These are phyloP conservation scores for Calcarius ornatus DNA, from an alignment of 2,113 vertebrate genomes.

Conservation along the genomic window DNA sequence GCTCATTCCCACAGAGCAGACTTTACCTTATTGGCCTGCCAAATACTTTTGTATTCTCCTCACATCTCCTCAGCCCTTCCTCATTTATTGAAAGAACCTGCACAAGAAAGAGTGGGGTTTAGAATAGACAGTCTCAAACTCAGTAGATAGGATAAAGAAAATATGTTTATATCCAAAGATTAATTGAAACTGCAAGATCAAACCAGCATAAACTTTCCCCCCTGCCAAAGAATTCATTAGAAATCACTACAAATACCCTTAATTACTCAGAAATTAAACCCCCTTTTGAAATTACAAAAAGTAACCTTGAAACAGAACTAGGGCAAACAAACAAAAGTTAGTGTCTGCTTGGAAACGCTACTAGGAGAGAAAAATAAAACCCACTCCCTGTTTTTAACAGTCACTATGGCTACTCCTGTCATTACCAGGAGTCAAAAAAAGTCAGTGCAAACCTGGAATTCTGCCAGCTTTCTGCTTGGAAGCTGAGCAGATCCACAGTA, in stretches of 20 bases:
- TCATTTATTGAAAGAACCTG: constrained; percentile 96
- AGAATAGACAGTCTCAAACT: not conserved
- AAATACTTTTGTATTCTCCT: constrained; percentile 92
- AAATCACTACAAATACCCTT: not conserved
- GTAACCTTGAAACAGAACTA: not conserved
- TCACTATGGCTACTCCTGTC: not conserved
- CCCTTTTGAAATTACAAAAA: not conserved
- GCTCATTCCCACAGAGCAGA: not conserved
- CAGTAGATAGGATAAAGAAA: not conserved
- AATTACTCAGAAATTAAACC: not conserved
- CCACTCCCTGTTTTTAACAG: not conserved
- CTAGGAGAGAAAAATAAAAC: not conserved
- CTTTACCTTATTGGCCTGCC: constrained; percentile 91
- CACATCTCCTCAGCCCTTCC: constrained; percentile 90
- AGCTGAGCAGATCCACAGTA: not conserved
- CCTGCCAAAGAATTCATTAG: not conserved
- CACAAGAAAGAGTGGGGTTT: not conserved
- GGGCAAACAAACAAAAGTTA: not conserved
- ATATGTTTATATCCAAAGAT: not conserved
- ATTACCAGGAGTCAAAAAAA: not conserved
- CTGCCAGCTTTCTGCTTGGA: not conserved
- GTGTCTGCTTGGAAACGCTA: not conserved
- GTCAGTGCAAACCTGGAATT: not conserved
- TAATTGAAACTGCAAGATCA: not conserved
- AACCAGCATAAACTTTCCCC: not conserved